Evolutionary conservation across 2,888 invertebrate genomes (phyloP).

Genomic region (Drosophila dives): DNA sequence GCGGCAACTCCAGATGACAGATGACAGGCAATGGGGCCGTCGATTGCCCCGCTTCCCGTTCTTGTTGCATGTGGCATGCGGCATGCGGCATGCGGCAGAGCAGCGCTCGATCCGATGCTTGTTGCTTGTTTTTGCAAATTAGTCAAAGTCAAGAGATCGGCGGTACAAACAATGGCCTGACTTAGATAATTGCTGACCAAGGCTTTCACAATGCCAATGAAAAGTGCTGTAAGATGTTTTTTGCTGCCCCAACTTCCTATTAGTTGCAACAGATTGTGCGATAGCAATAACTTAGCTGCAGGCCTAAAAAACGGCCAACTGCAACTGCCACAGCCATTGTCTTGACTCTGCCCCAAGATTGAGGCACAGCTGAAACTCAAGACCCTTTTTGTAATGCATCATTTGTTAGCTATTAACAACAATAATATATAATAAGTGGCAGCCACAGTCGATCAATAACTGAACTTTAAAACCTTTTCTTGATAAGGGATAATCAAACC

Average conservation of each 20-base stretch:
- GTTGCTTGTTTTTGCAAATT: conserved; percentile 67
- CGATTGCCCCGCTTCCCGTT: conserved; percentile 6
- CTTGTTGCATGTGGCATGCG: conserved; percentile 32
- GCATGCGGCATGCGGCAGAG: conserved; percentile 31
- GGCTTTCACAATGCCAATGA: conserved; percentile 75
- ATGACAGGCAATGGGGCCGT: conserved; percentile 67
- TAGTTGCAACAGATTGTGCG: conserved; percentile 75
- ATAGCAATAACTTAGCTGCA: conserved; percentile 76
- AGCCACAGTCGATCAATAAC: conserved; percentile 21
- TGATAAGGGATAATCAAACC: not conserved
- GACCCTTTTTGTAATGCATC: conserved; percentile 53
- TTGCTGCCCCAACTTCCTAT: conserved; percentile 68
- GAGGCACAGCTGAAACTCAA: not conserved
- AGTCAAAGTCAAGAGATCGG: conserved; percentile 75
- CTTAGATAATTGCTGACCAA: conserved; percentile 76
- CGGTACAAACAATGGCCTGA: conserved; percentile 73
- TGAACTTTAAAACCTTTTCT: not conserved
- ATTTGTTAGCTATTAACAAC: conserved; percentile 52
- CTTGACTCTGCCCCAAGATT: conserved; percentile 27
- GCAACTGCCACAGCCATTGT: conserved; percentile 48
- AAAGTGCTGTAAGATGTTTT: conserved; percentile 60
- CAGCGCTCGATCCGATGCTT: conserved; percentile 22
- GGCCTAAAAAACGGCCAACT: conserved; percentile 29
- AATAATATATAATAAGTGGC: conserved; percentile 65
- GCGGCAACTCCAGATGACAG: conserved; percentile 65